Percentiles rank a stretch among this genome's conserved stretches.
Evolutionary conservation across 2,888 invertebrate species (phyloP).

Genomic region (Drosophila fungiperda): DNA sequence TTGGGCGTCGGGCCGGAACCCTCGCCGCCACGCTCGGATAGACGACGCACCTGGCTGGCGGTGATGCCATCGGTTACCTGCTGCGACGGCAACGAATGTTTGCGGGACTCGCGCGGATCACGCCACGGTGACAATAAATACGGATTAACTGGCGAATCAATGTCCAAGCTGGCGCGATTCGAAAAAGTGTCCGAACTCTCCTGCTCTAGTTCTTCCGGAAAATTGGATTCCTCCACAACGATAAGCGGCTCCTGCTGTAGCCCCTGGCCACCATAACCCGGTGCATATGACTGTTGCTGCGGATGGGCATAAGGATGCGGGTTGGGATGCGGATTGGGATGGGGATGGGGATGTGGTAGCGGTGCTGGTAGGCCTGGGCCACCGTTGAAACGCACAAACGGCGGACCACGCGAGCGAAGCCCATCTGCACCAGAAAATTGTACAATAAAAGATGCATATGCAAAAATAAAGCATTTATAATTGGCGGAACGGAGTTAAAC

Average conservation of each 20-base stretch:
- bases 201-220: slow-evolving; percentile 88
- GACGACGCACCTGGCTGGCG: slow-evolving; percentile 93
- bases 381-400: slow-evolving; percentile 87
- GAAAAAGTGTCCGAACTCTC: slow-evolving; percentile 86
- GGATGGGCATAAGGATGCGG: neutral
- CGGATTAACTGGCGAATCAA: slow-evolving; percentile 92
- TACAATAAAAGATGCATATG: slow-evolving; percentile 3
- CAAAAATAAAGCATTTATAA: slow-evolving; percentile 11
- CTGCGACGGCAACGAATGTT: slow-evolving; percentile 93
- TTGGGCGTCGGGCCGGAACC: slow-evolving; percentile 91
- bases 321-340: slow-evolving; percentile 16
- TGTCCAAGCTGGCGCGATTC: slow-evolving; percentile 88
- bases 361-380: slow-evolving; percentile 53
- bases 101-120: slow-evolving; percentile 90
- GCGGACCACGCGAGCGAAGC: slow-evolving; percentile 89
- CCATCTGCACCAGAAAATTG: slow-evolving; percentile 70
- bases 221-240: slow-evolving; percentile 92
- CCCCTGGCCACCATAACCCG: slow-evolving; percentile 43
- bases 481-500: slow-evolving; percentile 7
- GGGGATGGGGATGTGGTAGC: slow-evolving; percentile 18
- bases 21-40: slow-evolving; percentile 92
- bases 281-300: neutral
- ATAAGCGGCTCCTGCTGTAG: slow-evolving; percentile 90
- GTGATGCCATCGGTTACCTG: slow-evolving; percentile 94
- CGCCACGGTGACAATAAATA: slow-evolving; percentile 93